phyloP scores from a whole-genome alignment of 2,113 vertebrate genomes.

The Oryzias celebensis region DNA sequence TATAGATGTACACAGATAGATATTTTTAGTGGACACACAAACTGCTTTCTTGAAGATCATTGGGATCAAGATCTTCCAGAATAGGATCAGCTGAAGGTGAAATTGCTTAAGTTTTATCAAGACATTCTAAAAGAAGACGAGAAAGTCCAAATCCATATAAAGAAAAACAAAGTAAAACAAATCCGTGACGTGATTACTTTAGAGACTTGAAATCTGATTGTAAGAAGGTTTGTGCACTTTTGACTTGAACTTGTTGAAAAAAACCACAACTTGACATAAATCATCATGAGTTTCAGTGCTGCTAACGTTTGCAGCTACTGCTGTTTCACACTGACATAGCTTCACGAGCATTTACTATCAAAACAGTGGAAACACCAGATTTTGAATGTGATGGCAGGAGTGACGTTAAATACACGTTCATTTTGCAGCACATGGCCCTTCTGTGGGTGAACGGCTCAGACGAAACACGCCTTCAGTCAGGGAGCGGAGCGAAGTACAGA shows the following conservation, averaged over 20 bases:
- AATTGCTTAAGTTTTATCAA: neutral
- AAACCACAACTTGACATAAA: neutral
- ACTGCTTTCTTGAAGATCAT: conserved; percentile 15
- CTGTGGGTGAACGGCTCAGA: conserved; percentile 32
- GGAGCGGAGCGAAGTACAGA: conserved; percentile 18
- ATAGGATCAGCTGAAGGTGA: conserved; percentile 12
- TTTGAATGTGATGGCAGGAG: conserved; percentile 44
- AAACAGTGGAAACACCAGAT: conserved; percentile 45
- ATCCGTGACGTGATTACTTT: conserved; percentile 9
- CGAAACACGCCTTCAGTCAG: conserved; percentile 14
- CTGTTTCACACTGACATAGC: conserved; percentile 34
- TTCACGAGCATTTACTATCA: conserved; percentile 54
- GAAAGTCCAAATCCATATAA: conserved; percentile 14
- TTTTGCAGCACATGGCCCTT: conserved; percentile 50
- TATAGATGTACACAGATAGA: conserved; percentile 15
- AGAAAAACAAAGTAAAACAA: conserved; percentile 19
- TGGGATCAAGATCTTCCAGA: neutral
- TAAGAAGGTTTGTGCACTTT: conserved; percentile 1
- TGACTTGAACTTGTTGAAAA: conserved; percentile 14
- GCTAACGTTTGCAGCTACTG: conserved; percentile 15
- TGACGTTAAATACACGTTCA: conserved; percentile 55
- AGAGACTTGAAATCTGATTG: conserved; percentile 2
- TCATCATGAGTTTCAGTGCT: conserved; percentile 1
- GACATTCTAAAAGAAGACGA: conserved; percentile 5
- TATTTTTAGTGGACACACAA: conserved; percentile 22